Evolutionary conservation across 2,888 invertebrate species (phyloP).

Genomic region (Drosophila pseudotakahashii): DNA sequence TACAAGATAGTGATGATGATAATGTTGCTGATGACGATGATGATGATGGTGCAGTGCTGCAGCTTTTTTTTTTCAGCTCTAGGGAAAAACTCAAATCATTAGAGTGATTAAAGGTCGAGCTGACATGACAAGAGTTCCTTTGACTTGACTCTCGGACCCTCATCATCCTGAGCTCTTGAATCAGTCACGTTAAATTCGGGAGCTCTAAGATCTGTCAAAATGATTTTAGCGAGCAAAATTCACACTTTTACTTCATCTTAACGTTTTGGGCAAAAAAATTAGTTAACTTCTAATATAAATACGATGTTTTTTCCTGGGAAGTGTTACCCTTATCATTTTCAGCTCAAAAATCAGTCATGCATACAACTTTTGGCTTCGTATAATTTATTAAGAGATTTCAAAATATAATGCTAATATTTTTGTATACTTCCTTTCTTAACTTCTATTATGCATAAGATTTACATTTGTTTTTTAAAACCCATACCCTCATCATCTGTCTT

Average conservation of each 20-base stretch:
- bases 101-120: conserved; percentile 45
- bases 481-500: too few species aligned
- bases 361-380: background rate
- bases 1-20: conserved; percentile 15
- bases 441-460: too few species aligned
- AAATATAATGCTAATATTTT: too few species aligned
- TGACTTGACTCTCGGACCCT: conserved; percentile 27
- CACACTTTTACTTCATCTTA: background rate
- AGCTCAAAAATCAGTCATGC: background rate
- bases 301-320: background rate
- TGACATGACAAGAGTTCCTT: conserved; percentile 4
- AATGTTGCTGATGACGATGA: background rate
- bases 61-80: conserved; percentile 43
- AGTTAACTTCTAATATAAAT: background rate
- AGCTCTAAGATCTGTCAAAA: conserved; percentile 11
- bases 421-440: too few species aligned
- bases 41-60: conserved; percentile 61
- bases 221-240: background rate
- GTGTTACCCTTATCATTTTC: background rate
- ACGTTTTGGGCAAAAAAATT: background rate
- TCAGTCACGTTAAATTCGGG: conserved; percentile 5
- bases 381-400: too few species aligned
- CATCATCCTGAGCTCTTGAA: conserved; percentile 23
- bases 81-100: conserved; percentile 53
- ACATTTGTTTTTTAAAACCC: too few species aligned